These are phyloP conservation scores for Arctopsyche grandis DNA, from an alignment of 1,140 invertebrate genomes.

Conservation along the genomic window DNA sequence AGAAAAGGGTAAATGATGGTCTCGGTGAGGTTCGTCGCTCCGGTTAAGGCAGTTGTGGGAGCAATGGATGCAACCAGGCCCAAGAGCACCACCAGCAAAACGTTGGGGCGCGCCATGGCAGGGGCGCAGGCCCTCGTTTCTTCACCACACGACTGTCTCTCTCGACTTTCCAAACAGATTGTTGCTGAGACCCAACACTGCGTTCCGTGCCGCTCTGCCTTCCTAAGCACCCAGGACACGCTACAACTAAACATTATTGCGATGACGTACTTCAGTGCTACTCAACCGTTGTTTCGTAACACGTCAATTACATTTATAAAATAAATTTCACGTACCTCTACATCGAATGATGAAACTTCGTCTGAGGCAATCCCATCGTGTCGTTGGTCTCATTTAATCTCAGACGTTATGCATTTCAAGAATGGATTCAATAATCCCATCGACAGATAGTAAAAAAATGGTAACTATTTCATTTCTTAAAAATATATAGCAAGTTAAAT, in stretches of 20 bases:
- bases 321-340: too few relatives aligned
- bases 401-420: too few relatives aligned
- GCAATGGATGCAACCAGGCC: not conserved
- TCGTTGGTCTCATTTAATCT: too few relatives aligned
- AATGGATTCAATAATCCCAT: too few relatives aligned
- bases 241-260: not conserved
- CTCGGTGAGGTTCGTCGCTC: slow-evolving; percentile 40
- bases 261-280: too few relatives aligned
- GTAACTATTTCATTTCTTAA: too few relatives aligned
- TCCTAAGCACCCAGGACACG: not conserved
- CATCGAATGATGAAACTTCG: too few relatives aligned
- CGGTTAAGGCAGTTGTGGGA: not conserved
- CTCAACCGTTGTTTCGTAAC: too few relatives aligned
- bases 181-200: not conserved
- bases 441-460: too few relatives aligned
- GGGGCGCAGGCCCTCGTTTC: slow-evolving; percentile 1
- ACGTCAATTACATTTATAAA: too few relatives aligned
- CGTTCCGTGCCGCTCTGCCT: not conserved
- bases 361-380: too few relatives aligned
- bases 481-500: too few relatives aligned
- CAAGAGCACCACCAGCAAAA: not conserved
- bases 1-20: slow-evolving; percentile 70
- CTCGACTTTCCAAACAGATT: not conserved
- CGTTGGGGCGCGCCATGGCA: not conserved
- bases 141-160: not conserved